Percentiles rank a stretch among this genome's conserved stretches.
phyloP scores from a whole-genome alignment of 2,797 vertebrate species.

The Salmo trutta region DNA sequence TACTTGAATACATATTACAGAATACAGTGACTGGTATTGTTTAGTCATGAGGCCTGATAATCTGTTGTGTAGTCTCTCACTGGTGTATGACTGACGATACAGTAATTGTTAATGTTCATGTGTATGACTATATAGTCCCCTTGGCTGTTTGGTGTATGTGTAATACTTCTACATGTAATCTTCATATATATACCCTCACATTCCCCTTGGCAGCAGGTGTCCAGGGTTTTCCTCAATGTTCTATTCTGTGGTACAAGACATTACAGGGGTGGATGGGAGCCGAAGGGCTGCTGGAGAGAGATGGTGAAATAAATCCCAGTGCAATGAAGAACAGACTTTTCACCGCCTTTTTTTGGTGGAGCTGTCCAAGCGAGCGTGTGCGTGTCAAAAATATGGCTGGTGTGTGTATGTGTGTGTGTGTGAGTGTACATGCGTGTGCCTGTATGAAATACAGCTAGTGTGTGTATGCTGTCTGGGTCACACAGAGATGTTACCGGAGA shows the following conservation, averaged over 20 bases:
- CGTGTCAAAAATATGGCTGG: background rate
- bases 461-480: conserved; percentile 44
- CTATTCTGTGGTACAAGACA: background rate
- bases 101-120: background rate
- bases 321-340: conserved; percentile 17
- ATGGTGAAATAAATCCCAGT: conserved; percentile 36
- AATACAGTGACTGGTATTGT: background rate
- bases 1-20: background rate
- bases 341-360: background rate
- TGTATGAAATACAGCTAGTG: conserved; percentile 43
- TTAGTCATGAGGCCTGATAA: background rate
- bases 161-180: background rate
- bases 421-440: background rate
- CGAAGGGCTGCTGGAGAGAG: conserved; percentile 1
- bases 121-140: background rate
- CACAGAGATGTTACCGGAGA: conserved; percentile 33
- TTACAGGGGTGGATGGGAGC: no score
- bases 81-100: background rate
- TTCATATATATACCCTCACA: background rate
- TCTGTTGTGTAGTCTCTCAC: background rate
- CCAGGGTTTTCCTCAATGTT: background rate
- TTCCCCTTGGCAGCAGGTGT: background rate
- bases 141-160: background rate
- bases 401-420: background rate
- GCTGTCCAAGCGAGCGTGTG: background rate